Percentiles rank a stretch among this genome's conserved stretches.
Conservation (phyloP, 2,797 vertebrate species). For the Siniperca obscura region DNA sequence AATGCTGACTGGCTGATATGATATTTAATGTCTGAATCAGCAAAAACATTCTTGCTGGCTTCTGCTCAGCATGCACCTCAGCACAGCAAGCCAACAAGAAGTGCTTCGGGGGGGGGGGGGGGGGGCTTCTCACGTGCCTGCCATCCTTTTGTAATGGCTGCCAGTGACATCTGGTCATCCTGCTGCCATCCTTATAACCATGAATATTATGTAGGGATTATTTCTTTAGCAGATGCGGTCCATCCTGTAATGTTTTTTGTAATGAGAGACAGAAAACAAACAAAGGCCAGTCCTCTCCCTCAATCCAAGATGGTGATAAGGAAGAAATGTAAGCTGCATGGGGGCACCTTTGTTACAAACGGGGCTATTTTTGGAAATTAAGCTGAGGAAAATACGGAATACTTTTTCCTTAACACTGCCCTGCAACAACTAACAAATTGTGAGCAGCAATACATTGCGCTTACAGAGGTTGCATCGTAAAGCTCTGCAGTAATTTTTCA, state of each 20-base stretch:
- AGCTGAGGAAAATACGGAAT: background rate
- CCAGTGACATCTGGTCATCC: constrained; percentile 60
- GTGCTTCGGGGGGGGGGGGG: background rate
- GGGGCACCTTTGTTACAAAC: background rate
- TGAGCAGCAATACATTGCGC: background rate
- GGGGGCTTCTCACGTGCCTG: constrained; percentile 24
- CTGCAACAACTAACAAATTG: background rate
- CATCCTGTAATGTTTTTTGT: constrained; percentile 5
- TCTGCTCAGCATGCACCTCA: constrained; percentile 31
- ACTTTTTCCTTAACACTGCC: background rate
- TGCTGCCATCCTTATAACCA: constrained; percentile 40
- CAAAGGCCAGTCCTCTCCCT: background rate
- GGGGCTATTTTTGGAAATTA: background rate
- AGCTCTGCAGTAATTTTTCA: constrained; percentile 5
- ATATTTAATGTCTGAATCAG: constrained; percentile 37
- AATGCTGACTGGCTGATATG: constrained; percentile 31
- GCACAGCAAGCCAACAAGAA: constrained; percentile 24
- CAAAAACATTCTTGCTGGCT: constrained; percentile 16
- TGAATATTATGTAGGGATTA: constrained; percentile 50
- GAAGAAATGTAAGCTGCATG: background rate
- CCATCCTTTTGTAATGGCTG: constrained; percentile 45
- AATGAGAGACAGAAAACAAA: constrained; percentile 22
- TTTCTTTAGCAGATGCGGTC: constrained; percentile 21
- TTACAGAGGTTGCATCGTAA: background rate
- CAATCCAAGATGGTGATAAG: background rate